Evolutionary conservation across 2,113 vertebrate species (phyloP).

Genomic region (Ellobius talpinus): DNA sequence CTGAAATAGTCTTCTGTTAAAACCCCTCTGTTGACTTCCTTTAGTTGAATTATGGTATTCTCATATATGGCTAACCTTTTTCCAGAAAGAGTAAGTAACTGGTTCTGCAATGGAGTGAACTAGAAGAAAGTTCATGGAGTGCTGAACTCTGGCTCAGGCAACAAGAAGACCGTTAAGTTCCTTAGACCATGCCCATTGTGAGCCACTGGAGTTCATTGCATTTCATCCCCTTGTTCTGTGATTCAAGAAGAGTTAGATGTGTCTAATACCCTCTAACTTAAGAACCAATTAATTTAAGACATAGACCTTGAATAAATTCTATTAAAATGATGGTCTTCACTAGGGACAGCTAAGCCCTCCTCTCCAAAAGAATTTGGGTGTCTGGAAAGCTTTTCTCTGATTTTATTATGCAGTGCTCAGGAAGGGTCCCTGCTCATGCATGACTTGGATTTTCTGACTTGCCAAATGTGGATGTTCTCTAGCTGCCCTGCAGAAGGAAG

Average conservation of each 20-base stretch:
- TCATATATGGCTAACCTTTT: background rate
- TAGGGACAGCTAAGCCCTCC: background rate
- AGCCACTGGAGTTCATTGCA: background rate
- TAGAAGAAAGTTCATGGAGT: background rate
- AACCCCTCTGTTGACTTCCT: background rate
- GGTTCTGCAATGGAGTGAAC: background rate
- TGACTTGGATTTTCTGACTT: background rate
- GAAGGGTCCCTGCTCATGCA: background rate
- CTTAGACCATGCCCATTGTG: background rate
- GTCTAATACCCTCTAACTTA: background rate
- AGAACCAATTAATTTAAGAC: background rate
- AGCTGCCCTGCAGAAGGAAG: background rate
- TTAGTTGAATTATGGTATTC: background rate
- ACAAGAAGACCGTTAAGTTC: background rate
- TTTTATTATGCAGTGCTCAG: rapidly evolving
- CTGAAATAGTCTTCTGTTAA: background rate
- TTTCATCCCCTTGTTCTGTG: background rate
- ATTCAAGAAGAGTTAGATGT: background rate
- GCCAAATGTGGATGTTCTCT: background rate
- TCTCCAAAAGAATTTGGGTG: background rate
- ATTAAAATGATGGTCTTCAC: background rate
- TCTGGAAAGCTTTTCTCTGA: background rate
- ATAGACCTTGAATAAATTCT: background rate
- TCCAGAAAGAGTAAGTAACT: background rate
- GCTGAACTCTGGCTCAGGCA: background rate